A percentile compares a stretch with the other conserved stretches of the same genome.
Evolutionary conservation across 2,888 invertebrate genomes (phyloP).

Genomic region (Dusona sp.): DNA sequence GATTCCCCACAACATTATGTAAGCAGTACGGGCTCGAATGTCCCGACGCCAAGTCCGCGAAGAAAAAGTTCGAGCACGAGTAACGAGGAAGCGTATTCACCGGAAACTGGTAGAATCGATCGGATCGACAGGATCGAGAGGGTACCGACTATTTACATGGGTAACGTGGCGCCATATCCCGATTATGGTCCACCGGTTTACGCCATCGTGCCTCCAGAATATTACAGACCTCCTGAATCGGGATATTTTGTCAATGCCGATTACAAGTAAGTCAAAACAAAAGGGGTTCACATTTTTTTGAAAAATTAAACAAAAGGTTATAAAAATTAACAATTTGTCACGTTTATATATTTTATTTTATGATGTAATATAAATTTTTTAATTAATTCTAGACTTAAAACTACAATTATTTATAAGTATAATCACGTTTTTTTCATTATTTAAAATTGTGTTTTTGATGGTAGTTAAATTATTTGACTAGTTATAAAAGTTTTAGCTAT

Average conservation of each 20-base stretch:
- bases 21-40: constrained; percentile 85
- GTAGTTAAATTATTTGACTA: too few species aligned
- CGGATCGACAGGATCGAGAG: constrained; percentile 77
- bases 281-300: neutral
- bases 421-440: neutral
- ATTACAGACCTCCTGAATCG: constrained; percentile 79
- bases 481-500: too few species aligned
- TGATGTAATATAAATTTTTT: neutral
- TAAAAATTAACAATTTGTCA: neutral
- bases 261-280: constrained; percentile 77
- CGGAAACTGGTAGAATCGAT: constrained; percentile 76
- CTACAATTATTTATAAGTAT: neutral
- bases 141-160: constrained; percentile 81
- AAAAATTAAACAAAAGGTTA: neutral
- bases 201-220: constrained; percentile 78
- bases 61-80: constrained; percentile 90
- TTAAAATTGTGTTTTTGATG: neutral
- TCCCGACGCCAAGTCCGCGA: constrained; percentile 89
- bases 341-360: neutral
- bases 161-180: constrained; percentile 77
- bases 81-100: constrained; percentile 88
- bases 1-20: constrained; percentile 91
- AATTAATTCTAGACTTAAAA: neutral
- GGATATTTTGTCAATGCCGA: constrained; percentile 80
- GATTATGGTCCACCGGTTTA: constrained; percentile 82